Percentiles rank a stretch among this genome's conserved stretches.
Conservation (phyloP, 1,140 invertebrate species). For the Drosophila nigrodunni region DNA sequence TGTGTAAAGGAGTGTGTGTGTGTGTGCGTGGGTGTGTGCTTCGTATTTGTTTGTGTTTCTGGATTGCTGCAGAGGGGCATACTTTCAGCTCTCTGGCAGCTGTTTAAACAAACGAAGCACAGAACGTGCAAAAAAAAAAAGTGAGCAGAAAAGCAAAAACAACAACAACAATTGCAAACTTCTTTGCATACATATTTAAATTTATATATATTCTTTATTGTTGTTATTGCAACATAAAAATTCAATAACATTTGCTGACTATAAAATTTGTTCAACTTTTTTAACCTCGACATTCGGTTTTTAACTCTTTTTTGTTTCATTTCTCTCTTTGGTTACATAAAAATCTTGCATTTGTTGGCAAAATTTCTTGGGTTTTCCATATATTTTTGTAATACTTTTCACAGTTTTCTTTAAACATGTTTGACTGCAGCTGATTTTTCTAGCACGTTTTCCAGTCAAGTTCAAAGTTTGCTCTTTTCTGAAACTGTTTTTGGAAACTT, state of each 20-base stretch:
- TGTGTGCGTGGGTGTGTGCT: conserved; percentile 26
- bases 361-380: conserved; percentile 37
- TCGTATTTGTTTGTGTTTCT: not conserved
- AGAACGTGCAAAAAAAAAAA: conserved; percentile 39
- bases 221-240: conserved; percentile 56
- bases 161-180: conserved; percentile 30
- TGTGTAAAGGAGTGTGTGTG: not conserved
- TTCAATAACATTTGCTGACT: conserved; percentile 74
- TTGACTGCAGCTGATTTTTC: not conserved
- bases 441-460: conserved; percentile 19
- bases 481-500: too few species aligned
- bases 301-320: conserved; percentile 8
- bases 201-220: not conserved
- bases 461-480: too few species aligned
- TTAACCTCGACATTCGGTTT: conserved; percentile 61
- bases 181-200: conserved; percentile 18
- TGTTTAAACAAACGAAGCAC: conserved; percentile 68
- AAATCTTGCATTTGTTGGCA: conserved; percentile 56
- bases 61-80: not conserved
- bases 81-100: conserved; percentile 53
- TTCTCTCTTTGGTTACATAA: conserved; percentile 53
- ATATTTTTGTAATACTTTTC: conserved; percentile 64
- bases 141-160: conserved; percentile 11
- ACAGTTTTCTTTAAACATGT: conserved; percentile 16
- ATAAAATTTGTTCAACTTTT: conserved; percentile 23